Evolutionary conservation across 2,113 vertebrate species (phyloP).

Genomic region (Grallaria varia): DNA sequence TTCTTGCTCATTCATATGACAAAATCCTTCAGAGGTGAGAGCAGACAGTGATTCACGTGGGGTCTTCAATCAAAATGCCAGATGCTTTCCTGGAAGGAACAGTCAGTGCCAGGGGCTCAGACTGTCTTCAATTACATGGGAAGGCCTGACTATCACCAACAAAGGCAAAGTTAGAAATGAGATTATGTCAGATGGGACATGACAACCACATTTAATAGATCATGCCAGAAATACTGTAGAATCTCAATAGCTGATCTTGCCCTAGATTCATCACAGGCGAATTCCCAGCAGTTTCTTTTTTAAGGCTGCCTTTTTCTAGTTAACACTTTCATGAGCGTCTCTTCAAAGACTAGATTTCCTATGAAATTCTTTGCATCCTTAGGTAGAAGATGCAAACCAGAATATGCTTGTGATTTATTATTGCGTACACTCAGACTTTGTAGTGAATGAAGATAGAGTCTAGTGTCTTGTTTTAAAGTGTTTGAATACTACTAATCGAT

Average conservation of each 20-base stretch:
- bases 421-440: neutral
- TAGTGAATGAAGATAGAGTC: neutral
- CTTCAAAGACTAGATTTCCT: neutral
- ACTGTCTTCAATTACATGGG: neutral
- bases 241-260: slow-evolving; percentile 1
- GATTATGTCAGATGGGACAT: slow-evolving; percentile 21
- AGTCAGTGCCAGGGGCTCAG: neutral
- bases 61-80: neutral
- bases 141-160: neutral
- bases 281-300: slow-evolving; percentile 2
- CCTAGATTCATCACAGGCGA: slow-evolving; percentile 13
- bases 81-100: neutral
- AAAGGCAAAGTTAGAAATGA: neutral
- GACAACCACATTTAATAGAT: neutral
- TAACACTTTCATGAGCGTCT: neutral
- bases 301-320: neutral
- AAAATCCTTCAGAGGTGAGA: neutral
- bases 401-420: slow-evolving; percentile 26
- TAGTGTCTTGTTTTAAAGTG: neutral
- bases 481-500: neutral
- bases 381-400: neutral
- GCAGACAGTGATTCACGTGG: fast-evolving
- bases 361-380: neutral
- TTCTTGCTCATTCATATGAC: neutral
- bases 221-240: neutral